phyloP scores from a whole-genome alignment of 2,888 invertebrate species.

The Cyclophora albipunctata region DNA sequence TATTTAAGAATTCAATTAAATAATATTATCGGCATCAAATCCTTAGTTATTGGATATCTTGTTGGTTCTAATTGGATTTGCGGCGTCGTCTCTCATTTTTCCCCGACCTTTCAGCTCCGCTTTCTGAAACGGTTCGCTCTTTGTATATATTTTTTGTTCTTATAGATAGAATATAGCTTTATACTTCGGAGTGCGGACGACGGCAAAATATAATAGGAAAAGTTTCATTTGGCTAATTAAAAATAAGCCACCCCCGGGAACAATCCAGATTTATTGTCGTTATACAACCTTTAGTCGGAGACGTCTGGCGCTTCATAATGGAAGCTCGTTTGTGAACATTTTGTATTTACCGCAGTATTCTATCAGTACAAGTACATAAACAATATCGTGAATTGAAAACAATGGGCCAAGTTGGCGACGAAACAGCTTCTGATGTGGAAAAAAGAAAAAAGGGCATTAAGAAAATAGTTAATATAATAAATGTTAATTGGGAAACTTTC shows the following conservation, averaged over 20 bases:
- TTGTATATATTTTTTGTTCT: conserved; percentile 59
- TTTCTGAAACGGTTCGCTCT: conserved; percentile 30
- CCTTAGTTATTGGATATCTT: conserved; percentile 47
- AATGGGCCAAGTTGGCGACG: too few species aligned
- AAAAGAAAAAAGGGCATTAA: conserved; percentile 20
- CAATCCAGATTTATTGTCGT: conserved; percentile 58
- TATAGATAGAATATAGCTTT: conserved; percentile 10
- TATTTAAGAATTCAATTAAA: conserved; percentile 40
- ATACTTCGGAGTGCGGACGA: conserved; percentile 36
- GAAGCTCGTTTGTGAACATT: conserved; percentile 47
- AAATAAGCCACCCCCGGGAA: conserved; percentile 58
- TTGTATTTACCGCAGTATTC: conserved; percentile 15
- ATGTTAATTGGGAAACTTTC: background rate
- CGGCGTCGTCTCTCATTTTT: conserved; percentile 47
- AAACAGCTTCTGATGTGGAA: conserved; percentile 29
- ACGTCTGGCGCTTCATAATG: conserved; percentile 44
- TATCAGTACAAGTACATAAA: conserved; percentile 20
- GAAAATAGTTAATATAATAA: background rate
- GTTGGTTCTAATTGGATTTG: conserved; percentile 60
- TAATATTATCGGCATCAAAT: conserved; percentile 44
- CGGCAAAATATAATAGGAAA: conserved; percentile 60
- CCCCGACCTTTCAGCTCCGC: conserved; percentile 30
- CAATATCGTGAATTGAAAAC: conserved; percentile 6
- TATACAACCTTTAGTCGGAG: conserved; percentile 44
- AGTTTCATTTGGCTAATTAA: conserved; percentile 71